Evolutionary conservation across 2,888 invertebrate genomes (phyloP), one percentile per base, ranked within the genome.

Genomic region (Muschampia plurimacula): DNA sequence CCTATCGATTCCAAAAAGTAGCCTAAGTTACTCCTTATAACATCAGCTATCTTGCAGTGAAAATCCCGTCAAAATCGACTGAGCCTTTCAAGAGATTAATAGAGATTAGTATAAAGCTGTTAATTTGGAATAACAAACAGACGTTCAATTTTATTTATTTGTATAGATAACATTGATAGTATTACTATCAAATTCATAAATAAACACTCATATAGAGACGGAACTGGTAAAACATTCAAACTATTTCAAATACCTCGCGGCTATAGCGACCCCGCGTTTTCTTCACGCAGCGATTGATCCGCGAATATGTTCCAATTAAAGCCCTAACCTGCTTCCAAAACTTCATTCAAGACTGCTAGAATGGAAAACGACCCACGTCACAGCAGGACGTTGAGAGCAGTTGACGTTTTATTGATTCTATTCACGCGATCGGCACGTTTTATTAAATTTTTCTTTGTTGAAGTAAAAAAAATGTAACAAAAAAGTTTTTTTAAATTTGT

Each of bases 251-350:
- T 88, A 93, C 88, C 93, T 89, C 78, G 82, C 84, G 92, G 93
- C 91, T 72, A 82, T 71, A 5, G 44, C 62, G 22, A 15, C 68
- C 67, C 46, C 46, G 44, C 46, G 74, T 76, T 77, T 79, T 89
- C 83, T 79, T 78, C 76, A 76, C 64, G 73, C 55, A 55, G 74
- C 83, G 83, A 85, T 84, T 86, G 87, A 89, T 85, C 75, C 10
- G 80, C 83, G 90, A 93, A 93, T 92, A 92, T 93, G 91, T 89
- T 91, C 91, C 92, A 93, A 93, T 92, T 93, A 92, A 89, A 90
- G 90, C 41, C 69, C 41, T 22, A 62, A 62, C 52, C 62, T 22
- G 55, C 55, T 69, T 55, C 36, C 64, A 69, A 64, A 28, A 57
- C 28, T 57, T 28, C 12, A 57, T 57, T 57, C 12, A 28, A 28